Evolutionary conservation across 1,140 invertebrate genomes (phyloP).

Genomic region (Campoletis sonorensis): DNA sequence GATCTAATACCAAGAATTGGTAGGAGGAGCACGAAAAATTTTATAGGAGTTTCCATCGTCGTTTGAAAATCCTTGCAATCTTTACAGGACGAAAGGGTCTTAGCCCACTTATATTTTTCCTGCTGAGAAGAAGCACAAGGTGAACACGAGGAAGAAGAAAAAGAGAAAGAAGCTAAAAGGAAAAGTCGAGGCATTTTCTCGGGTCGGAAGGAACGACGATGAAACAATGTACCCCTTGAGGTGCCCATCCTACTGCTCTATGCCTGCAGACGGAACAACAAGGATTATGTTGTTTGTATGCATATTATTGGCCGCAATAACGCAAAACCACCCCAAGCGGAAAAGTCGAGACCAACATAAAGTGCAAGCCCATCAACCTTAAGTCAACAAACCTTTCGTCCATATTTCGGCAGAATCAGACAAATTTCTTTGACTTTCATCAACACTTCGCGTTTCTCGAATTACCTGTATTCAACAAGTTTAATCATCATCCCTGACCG

Average conservation of each 20-base stretch:
- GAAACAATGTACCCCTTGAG: not conserved
- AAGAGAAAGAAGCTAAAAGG: not conserved
- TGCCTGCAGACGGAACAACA: not conserved
- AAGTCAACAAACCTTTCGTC: not conserved
- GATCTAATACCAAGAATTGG: constrained; percentile 43
- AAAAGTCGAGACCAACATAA: constrained; percentile 24
- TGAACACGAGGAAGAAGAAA: not conserved
- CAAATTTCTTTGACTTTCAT: not conserved
- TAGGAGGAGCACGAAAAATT: constrained; percentile 27
- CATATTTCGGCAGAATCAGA: not conserved
- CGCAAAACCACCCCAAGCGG: constrained; percentile 16
- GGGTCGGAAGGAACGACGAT: not conserved
- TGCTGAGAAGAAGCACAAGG: not conserved
- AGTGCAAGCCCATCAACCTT: not conserved
- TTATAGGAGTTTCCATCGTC: constrained; percentile 28
- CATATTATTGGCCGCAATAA: constrained; percentile 38
- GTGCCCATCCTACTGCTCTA: not conserved
- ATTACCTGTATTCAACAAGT: not conserved
- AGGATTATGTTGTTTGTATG: constrained; percentile 30
- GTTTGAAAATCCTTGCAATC: constrained; percentile 11
- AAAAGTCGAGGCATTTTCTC: constrained; percentile 3
- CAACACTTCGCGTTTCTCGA: not conserved
- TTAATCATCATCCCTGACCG: not conserved
- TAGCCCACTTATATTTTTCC: not conserved
- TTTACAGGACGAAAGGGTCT: constrained; percentile 19